These are phyloP conservation scores for Ailuropoda melanoleuca DNA, from an alignment of 2,113 vertebrate species.

Conservation along the genomic window DNA sequence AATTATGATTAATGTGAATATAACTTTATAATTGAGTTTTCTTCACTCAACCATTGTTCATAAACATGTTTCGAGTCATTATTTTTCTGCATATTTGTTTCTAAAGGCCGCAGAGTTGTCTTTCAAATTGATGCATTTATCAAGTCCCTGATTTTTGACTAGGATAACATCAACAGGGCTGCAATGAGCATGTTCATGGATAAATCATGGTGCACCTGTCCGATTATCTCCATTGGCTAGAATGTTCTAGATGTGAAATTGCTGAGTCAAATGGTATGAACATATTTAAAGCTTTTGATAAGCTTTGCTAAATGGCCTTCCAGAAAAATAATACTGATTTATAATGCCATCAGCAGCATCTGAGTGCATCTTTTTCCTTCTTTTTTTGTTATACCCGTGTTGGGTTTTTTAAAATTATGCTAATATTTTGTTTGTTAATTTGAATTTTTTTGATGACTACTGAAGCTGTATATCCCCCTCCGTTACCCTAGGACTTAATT, in stretches of 20 bases:
- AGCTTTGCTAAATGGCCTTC: conserved; percentile 46
- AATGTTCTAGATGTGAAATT: not conserved
- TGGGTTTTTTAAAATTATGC: not conserved
- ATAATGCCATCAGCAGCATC: not conserved
- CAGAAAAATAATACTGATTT: not conserved
- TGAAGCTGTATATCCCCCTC: not conserved
- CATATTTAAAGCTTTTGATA: conserved; percentile 36
- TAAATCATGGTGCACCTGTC: not conserved
- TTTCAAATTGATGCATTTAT: not conserved
- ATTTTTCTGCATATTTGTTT: not conserved
- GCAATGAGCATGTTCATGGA: not conserved
- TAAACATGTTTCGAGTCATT: conserved; percentile 20
- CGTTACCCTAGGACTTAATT: not conserved
- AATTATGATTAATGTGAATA: conserved; percentile 12
- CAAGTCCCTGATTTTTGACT: not conserved
- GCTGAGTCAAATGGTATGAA: not conserved
- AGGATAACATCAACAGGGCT: not conserved
- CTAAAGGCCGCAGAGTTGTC: not conserved
- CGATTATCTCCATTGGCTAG: not conserved
- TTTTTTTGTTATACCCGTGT: not conserved
- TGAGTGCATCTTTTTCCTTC: not conserved
- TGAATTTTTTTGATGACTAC: conserved; percentile 1
- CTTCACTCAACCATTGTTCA: conserved; percentile 5
- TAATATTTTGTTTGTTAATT: conserved; percentile 23
- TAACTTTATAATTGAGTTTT: conserved; percentile 31